Conservation (phyloP, 1,140 invertebrate species). For the Radopholus similis region DNA sequence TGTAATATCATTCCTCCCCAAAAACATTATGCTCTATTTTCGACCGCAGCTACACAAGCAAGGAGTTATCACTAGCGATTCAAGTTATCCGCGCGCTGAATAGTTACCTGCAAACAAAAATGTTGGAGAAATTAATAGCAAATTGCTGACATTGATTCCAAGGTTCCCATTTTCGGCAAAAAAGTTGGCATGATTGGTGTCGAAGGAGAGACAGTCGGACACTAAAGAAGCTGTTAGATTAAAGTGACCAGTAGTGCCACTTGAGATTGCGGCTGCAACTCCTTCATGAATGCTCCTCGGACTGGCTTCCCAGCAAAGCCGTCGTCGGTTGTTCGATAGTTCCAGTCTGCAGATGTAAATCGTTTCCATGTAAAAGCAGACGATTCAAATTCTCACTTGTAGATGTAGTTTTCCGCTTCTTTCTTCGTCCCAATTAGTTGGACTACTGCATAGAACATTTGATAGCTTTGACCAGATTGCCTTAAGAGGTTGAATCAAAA, state of each 20-base stretch:
- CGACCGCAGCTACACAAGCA: too few species aligned
- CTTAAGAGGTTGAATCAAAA: conserved; percentile 3
- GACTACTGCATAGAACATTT: conserved; percentile 98
- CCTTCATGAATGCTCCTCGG: conserved; percentile 95
- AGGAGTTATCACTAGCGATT: neutral
- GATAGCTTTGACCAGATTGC: conserved; percentile 82
- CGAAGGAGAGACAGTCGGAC: conserved; percentile 97
- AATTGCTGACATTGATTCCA: conserved; percentile 85
- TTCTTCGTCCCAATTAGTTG: conserved; percentile 96
- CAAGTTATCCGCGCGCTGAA: conserved; percentile 9
- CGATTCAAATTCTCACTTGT: conserved; percentile 68
- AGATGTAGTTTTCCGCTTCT: conserved; percentile 97
- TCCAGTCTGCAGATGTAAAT: conserved; percentile 74
- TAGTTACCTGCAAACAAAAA: conserved; percentile 1
- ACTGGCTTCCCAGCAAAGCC: conserved; percentile 97
- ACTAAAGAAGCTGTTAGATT: too few species aligned
- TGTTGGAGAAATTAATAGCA: neutral
- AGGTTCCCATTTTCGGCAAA: conserved; percentile 99
- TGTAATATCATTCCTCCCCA: too few species aligned
- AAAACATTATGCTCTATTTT: too few species aligned
- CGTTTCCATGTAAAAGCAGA: conserved; percentile 3
- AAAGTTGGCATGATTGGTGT: conserved; percentile 91
- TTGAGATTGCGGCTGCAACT: conserved; percentile 91
- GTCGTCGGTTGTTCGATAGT: conserved; percentile 83
- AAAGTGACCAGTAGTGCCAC: too few species aligned